Conservation (phyloP, 2,113 vertebrate genomes). For the Origma solitaria region DNA sequence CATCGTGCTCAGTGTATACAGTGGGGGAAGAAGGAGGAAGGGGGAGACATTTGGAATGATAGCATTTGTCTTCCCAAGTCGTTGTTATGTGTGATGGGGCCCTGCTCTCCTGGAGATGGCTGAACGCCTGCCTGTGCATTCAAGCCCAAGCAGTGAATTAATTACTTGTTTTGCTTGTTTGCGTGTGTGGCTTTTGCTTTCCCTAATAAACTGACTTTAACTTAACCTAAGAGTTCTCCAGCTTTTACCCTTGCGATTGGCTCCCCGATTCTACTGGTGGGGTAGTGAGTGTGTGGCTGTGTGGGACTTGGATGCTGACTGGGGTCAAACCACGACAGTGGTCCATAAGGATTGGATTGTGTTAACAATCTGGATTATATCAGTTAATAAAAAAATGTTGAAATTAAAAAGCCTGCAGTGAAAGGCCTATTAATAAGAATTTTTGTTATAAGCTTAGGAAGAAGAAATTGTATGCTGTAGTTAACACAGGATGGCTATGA, state of each 20-base stretch:
- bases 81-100: rapidly evolving
- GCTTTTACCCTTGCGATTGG: not conserved
- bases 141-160: not conserved
- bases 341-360: not conserved
- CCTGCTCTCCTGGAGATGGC: not conserved
- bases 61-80: not conserved
- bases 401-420: not conserved
- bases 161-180: not conserved
- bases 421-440: not conserved
- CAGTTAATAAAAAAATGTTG: not conserved
- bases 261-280: not conserved
- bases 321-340: not conserved
- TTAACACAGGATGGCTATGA: not conserved
- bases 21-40: not conserved
- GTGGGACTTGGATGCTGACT: not conserved
- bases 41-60: not conserved
- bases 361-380: not conserved
- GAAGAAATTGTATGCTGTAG: not conserved
- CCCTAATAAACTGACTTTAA: not conserved
- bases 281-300: not conserved
- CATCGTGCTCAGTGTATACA: not conserved
- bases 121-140: not conserved
- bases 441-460: not conserved
- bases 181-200: rapidly evolving
- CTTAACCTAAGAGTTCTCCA: not conserved